Evolutionary conservation across 1,140 invertebrate genomes (phyloP).

Genomic region (Mactra quadrangularis): DNA sequence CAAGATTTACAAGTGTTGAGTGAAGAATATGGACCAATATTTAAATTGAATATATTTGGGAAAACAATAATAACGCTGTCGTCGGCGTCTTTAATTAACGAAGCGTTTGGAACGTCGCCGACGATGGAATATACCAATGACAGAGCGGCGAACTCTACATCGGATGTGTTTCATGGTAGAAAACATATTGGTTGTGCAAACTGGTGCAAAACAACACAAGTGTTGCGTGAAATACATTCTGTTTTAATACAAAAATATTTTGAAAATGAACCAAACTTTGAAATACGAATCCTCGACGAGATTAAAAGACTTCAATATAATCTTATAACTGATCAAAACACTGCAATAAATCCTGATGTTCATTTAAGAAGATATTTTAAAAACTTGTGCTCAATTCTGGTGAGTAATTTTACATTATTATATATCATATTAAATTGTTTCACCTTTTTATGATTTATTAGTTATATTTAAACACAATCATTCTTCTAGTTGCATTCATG

Average conservation of each 20-base stretch:
- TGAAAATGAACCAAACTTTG: constrained; percentile 32
- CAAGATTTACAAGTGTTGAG: constrained; percentile 20
- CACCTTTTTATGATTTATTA: too few relatives aligned
- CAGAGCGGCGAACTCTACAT: constrained; percentile 44
- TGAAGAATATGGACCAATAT: constrained; percentile 43
- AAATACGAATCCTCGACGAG: constrained; percentile 6
- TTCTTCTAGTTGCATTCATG: too few relatives aligned
- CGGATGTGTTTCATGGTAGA: constrained; percentile 40
- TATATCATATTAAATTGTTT: too few relatives aligned
- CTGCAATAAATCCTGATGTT: constrained; percentile 18
- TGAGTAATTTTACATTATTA: constrained; percentile 15
- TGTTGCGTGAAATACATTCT: constrained; percentile 43
- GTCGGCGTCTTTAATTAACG: neutral
- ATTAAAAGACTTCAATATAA: constrained; percentile 30
- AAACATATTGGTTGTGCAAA: constrained; percentile 55
- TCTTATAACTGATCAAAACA: neutral
- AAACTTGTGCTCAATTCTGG: constrained; percentile 47
- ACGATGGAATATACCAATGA: constrained; percentile 37
- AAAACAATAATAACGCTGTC: constrained; percentile 23
- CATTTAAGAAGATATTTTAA: constrained; percentile 35
- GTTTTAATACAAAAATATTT: constrained; percentile 30
- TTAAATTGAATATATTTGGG: constrained; percentile 36
- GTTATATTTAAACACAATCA: too few relatives aligned
- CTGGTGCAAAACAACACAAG: neutral
- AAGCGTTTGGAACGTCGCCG: constrained; percentile 25